Evolutionary conservation across 1,140 invertebrate genomes (phyloP), one percentile per base, ranked within the genome.

Genomic region (Meloidogyne chitwoodi): DNA sequence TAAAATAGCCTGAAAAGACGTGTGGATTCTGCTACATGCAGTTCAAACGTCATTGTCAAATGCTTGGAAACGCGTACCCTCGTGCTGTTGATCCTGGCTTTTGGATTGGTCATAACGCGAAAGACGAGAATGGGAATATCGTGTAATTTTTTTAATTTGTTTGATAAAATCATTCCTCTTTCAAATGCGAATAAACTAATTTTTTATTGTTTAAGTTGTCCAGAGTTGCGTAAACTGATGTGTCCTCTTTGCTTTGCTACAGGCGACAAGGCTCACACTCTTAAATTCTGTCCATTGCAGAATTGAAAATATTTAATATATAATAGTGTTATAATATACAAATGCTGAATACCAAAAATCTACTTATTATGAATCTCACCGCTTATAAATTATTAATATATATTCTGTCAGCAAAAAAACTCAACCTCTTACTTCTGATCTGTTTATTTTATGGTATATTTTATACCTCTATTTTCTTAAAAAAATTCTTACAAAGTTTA

Each of bases 161-260:
- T 74, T 19, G 12, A 24, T 24, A 66, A 66, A 31, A 38, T 19
- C 5, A 5, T 22, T n/a, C 16, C 10, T 27, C 4, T 5, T 22
- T 74, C 74, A n/a, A n/a, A n/a, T n/a, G n/a, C n/a, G n/a, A n/a
- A n/a, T n/a, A n/a, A n/a, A n/a, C n/a, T n/a, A n/a, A n/a, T n/a
- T n/a, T n/a, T n/a, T n/a, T n/a, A n/a, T n/a, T n/a, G n/a, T n/a
- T n/a, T 12, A 26, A 75, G 74, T 41, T 75, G 74, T 56, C 74
- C 74, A 26, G 65, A 75, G 34, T 29, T 75, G 62, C 67, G 44
- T 34, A 75, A 75, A 29, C 16, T 75, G 62, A 75, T 56, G 64
- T 75, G 74, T 34, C 74, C 74, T 44, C 48, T 75, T 16, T 75
- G 74, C 41, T 75, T 65, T 68, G 74, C 74, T 56, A 65, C 74